Conservation (phyloP, 2,797 vertebrate species). For the Nannoperca obscura region DNA sequence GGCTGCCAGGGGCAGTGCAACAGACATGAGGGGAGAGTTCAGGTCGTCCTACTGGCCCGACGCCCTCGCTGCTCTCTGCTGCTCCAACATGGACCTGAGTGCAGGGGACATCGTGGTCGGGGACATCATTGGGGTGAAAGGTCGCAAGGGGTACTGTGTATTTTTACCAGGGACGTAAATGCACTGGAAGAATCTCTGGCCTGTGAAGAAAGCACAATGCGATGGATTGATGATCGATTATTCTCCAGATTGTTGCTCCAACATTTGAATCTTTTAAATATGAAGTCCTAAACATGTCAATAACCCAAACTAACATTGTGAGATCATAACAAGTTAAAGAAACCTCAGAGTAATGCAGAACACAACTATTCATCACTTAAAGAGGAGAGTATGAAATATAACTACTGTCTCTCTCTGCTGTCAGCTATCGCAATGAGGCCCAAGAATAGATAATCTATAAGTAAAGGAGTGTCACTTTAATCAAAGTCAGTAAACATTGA, state of each 20-base stretch:
- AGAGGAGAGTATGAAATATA: no score
- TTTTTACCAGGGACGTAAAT: conserved; percentile 91
- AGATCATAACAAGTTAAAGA: neutral
- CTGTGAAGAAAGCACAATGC: conserved; percentile 73
- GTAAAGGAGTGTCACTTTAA: no score
- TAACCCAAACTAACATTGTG: neutral
- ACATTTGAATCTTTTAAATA: no score
- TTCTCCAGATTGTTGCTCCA: neutral
- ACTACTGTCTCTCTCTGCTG: no score
- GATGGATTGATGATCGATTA: neutral
- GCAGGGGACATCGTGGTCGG: conserved; percentile 79
- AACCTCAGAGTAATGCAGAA: neutral
- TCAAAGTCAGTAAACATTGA: no score
- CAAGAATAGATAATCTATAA: no score
- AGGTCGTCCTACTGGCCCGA: conserved; percentile 84
- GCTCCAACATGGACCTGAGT: conserved; percentile 81
- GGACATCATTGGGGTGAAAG: conserved; percentile 82
- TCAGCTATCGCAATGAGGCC: no score
- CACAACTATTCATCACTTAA: neutral
- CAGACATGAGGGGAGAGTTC: conserved; percentile 52
- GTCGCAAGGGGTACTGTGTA: conserved; percentile 88
- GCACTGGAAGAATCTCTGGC: conserved; percentile 94
- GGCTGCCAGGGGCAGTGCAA: conserved; percentile 51
- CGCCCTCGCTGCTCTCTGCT: conserved; percentile 84
- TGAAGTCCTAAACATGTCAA: neutral